Conservation (phyloP, 1,140 invertebrate species). For the Pemphigus obesinymphae region DNA sequence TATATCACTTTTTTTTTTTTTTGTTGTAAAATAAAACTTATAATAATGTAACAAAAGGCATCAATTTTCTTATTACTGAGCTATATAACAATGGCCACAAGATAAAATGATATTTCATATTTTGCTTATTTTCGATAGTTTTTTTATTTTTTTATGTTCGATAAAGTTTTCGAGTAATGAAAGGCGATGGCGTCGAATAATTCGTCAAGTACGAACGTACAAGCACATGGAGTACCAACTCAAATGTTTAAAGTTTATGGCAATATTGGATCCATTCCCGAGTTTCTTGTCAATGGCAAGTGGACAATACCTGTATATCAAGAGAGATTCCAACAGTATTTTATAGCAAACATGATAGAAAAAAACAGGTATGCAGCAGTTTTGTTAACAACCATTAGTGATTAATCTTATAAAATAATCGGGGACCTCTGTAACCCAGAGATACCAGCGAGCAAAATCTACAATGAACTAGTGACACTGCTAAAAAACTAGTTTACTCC, state of each 20-base stretch:
- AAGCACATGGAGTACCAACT: not conserved
- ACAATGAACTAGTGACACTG: not conserved
- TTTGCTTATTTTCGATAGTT: too few relatives aligned
- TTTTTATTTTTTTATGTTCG: too few relatives aligned
- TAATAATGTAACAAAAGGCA: too few relatives aligned
- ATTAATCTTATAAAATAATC: not conserved
- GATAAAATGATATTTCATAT: too few relatives aligned
- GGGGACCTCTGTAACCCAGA: not conserved
- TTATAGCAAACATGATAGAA: not conserved
- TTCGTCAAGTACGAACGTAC: too few relatives aligned
- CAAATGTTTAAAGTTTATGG: not conserved
- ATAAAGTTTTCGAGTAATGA: too few relatives aligned
- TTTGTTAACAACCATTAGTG: not conserved
- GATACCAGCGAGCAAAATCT: not conserved
- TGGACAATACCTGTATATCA: not conserved
- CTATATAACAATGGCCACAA: too few relatives aligned
- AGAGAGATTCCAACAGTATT: not conserved
- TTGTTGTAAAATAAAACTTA: too few relatives aligned
- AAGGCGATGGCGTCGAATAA: too few relatives aligned
- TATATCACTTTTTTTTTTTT: too few relatives aligned
- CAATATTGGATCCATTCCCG: not conserved
- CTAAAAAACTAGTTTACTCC: not conserved
- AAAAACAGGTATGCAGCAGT: not conserved
- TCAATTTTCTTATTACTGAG: too few relatives aligned
- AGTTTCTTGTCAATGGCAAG: not conserved